Conservation (phyloP, 2,113 vertebrate genomes). For the Terrapene triunguis region DNA sequence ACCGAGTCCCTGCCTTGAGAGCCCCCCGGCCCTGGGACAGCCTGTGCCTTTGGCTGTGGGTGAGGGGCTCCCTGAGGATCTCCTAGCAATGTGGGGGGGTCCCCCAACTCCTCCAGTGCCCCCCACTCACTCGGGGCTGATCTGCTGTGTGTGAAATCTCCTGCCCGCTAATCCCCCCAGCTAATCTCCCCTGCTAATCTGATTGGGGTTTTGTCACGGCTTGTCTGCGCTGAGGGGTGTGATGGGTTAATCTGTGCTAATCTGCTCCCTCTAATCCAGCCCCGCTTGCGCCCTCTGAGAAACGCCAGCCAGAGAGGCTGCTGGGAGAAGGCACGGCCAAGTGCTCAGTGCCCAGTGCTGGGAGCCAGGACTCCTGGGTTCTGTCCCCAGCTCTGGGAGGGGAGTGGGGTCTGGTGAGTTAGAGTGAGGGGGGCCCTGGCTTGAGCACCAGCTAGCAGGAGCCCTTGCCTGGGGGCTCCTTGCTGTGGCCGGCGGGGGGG, state of each 20-base stretch:
- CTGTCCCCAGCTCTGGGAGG: neutral
- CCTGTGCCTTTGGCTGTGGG: neutral
- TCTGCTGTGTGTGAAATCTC: neutral
- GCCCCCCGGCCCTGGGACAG: neutral
- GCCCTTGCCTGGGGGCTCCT: too few relatives aligned
- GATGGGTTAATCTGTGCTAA: constrained; percentile 70
- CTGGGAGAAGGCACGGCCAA: neutral
- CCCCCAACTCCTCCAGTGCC: neutral
- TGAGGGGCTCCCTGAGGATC: neutral
- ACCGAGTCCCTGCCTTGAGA: neutral
- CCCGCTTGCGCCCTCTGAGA: neutral
- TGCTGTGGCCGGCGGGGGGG: too few relatives aligned
- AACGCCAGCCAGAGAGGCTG: neutral
- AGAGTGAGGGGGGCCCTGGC: neutral
- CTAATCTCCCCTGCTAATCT: constrained; percentile 68
- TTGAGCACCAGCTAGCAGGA: neutral
- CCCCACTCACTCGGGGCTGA: neutral
- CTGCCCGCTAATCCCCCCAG: constrained; percentile 40
- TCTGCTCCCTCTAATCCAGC: constrained; percentile 22
- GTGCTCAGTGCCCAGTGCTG: neutral
- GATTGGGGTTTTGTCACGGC: constrained; percentile 64
- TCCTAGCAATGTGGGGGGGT: too few relatives aligned
- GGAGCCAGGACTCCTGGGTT: neutral
- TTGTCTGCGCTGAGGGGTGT: constrained; percentile 49
- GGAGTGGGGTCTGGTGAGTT: neutral